A percentile compares a stretch with the other conserved stretches of the same genome.
phyloP scores from a whole-genome alignment of 2,797 vertebrate species.

The Lateolabrax maculatus region DNA sequence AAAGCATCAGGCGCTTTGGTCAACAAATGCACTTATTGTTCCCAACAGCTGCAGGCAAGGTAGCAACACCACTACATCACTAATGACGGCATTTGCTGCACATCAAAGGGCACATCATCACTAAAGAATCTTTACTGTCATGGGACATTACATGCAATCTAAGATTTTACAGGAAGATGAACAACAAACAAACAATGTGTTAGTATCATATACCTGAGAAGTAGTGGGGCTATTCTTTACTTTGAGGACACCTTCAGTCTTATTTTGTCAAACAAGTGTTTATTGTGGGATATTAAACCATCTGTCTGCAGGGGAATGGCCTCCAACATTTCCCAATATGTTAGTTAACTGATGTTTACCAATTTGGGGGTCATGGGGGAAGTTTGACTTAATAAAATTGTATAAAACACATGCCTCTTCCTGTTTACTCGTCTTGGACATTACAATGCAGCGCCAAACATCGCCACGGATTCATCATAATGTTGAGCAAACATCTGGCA shows the following conservation, averaged over 20 bases:
- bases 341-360: neutral
- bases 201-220: slow-evolving; percentile 13
- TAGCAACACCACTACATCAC: neutral
- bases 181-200: neutral
- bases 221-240: neutral
- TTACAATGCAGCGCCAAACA: neutral
- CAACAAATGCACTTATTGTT: slow-evolving; percentile 16
- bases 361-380: neutral
- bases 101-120: neutral
- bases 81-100: neutral
- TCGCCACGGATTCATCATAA: neutral
- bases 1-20: slow-evolving; percentile 18
- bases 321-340: neutral
- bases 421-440: neutral
- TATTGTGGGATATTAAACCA: neutral
- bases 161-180: slow-evolving; percentile 1
- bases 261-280: neutral
- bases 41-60: slow-evolving; percentile 17
- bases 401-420: too few species aligned
- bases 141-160: slow-evolving; percentile 1
- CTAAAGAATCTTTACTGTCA: neutral
- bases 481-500: neutral
- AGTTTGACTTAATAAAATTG: neutral
- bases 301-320: neutral
- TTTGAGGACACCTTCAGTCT: neutral